Conservation (phyloP, 2,888 invertebrate genomes). For the Imbricaverruca yamaguchii region DNA sequence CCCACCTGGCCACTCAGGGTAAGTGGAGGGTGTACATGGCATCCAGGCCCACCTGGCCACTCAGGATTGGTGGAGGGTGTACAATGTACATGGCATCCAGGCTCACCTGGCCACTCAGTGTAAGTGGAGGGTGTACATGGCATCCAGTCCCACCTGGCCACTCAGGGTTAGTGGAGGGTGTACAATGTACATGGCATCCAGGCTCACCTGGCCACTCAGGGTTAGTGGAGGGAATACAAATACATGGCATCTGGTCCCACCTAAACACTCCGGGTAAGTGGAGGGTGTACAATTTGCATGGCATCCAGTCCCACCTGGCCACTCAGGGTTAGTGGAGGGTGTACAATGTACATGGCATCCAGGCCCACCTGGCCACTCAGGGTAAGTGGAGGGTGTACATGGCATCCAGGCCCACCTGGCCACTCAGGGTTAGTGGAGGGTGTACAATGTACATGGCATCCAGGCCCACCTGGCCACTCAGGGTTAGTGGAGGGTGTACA, state of each 20-base stretch:
- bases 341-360: too few species aligned
- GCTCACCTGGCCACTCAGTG: background rate
- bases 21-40: background rate
- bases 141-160: background rate
- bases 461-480: too few species aligned
- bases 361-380: too few species aligned
- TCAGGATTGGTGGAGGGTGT: background rate
- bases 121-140: background rate
- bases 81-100: background rate
- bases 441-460: too few species aligned
- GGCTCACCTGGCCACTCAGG: background rate
- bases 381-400: too few species aligned
- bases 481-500: too few species aligned
- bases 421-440: too few species aligned
- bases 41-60: background rate
- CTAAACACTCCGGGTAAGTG: background rate
- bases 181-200: background rate
- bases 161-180: background rate
- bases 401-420: too few species aligned
- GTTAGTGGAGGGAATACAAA: background rate
- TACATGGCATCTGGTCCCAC: background rate
- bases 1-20: conserved; percentile 9
- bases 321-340: too few species aligned
- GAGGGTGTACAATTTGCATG: too few species aligned
- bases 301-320: too few species aligned